Evolutionary conservation across 2,888 invertebrate species (phyloP), one percentile per base, ranked within the genome.

Genomic region (Stomorhina lunata): DNA sequence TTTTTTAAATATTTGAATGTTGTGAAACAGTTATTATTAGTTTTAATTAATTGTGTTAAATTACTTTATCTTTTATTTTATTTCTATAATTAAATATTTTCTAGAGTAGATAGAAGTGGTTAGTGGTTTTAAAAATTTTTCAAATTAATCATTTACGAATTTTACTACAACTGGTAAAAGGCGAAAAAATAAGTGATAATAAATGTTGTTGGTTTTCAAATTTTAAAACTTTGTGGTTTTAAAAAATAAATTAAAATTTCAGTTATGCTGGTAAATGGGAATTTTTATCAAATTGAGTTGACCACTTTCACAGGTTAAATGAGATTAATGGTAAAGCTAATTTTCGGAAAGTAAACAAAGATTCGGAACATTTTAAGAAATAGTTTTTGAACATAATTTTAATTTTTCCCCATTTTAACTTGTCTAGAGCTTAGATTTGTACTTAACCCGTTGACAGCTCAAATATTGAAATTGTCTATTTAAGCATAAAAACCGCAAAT

Each of bases 21-120:
- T 37, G 32, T 37, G 22, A 59, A 59, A 59, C n/a, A 37, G 12
- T 57, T 37, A 57, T 40, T n/a, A n/a, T n/a, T 59, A n/a, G 1
- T 40, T 25, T 40, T n/a, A 40, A 61, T 61, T 61, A 61, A 61
- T 61, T 61, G 40, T 25, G n/a, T 61, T 61, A 40, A 61, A 37
- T 59, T 37, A 37, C 12, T 59, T 55, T 29, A 34, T 55, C 10
- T 29, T 34, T 9, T 57, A 4, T 37, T 37, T 37, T n/a, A n/a
- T 37, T 37, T 4, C 3, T 59, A 25, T 12, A 59, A 40, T 22
- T 22, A 12, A 48, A 15, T 45, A 17, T 45, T 5, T 45, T 5
- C 12, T 37, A 59, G 22, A 7, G 37, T 40, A 61, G n/a, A 40
- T 7, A 25, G 57, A 17, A 17, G n/a, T 34, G 59, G 59, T 61